These are phyloP conservation scores for Littorina saxatilis DNA, from an alignment of 1,140 invertebrate species.

Conservation along the genomic window DNA sequence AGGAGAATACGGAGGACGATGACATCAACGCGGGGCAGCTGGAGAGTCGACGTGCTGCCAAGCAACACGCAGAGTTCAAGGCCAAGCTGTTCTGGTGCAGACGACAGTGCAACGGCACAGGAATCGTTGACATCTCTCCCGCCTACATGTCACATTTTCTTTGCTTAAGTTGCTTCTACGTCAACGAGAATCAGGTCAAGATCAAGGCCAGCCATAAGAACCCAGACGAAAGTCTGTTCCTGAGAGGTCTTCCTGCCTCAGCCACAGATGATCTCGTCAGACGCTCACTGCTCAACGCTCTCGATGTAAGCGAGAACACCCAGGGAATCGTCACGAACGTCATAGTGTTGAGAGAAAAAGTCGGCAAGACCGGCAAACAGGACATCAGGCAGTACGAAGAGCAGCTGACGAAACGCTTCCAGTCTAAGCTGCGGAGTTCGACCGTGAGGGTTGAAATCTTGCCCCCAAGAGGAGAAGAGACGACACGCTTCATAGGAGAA, in stretches of 20 bases:
- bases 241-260: neutral
- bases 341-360: neutral
- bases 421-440: neutral
- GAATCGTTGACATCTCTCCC: slow-evolving; percentile 41
- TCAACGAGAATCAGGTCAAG: neutral
- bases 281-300: slow-evolving; percentile 18
- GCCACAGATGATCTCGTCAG: slow-evolving; percentile 5
- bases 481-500: slow-evolving; percentile 41
- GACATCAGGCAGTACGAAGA: neutral
- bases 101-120: slow-evolving; percentile 51
- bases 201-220: slow-evolving; percentile 2
- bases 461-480: slow-evolving; percentile 9
- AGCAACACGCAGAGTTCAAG: slow-evolving; percentile 47
- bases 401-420: neutral
- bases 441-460: slow-evolving; percentile 42
- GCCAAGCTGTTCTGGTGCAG: slow-evolving; percentile 59
- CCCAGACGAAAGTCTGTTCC: neutral
- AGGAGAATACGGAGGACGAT: slow-evolving; percentile 33
- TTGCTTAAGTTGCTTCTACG: neutral
- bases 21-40: slow-evolving; percentile 21
- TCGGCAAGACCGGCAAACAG: neutral
- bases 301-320: neutral
- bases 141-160: slow-evolving; percentile 20
- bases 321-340: slow-evolving; percentile 7
- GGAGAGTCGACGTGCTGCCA: slow-evolving; percentile 8